Percentiles rank a stretch among this genome's conserved stretches.
Conservation (phyloP, 2,797 vertebrate species). For the Halcyon chelicuti region DNA sequence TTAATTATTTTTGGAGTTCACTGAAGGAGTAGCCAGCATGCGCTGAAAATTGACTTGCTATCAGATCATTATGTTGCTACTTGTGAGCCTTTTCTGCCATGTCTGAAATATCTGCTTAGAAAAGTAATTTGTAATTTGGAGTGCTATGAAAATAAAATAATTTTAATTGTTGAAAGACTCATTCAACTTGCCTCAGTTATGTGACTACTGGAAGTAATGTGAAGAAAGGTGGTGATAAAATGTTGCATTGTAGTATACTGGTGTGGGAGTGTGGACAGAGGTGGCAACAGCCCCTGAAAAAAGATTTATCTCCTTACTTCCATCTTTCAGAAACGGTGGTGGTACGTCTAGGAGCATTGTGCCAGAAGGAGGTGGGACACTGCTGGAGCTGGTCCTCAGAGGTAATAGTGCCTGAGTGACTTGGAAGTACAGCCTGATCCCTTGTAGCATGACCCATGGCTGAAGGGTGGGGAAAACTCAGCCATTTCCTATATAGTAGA, state of each 20-base stretch:
- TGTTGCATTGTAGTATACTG: background rate
- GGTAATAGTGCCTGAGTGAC: accelerated
- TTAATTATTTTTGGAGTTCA: background rate
- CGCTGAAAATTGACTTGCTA: background rate
- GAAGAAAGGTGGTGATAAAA: background rate
- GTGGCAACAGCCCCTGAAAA: background rate
- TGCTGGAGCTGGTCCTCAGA: background rate
- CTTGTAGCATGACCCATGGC: background rate
- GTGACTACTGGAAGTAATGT: background rate
- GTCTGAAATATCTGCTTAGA: background rate
- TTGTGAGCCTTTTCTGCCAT: accelerated
- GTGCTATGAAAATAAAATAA: background rate
- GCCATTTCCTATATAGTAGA: background rate
- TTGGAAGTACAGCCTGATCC: background rate
- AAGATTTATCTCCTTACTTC: background rate
- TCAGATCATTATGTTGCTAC: accelerated
- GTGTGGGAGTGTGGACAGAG: background rate
- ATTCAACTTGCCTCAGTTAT: background rate
- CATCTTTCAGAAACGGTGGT: background rate
- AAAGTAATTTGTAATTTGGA: background rate
- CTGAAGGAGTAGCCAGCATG: background rate
- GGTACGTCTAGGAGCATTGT: background rate
- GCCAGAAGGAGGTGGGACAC: background rate
- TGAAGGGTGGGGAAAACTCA: background rate
- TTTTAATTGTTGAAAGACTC: background rate